These are phyloP conservation scores for Mungos mungo DNA, from an alignment of 2,113 vertebrate genomes.

Conservation along the genomic window DNA sequence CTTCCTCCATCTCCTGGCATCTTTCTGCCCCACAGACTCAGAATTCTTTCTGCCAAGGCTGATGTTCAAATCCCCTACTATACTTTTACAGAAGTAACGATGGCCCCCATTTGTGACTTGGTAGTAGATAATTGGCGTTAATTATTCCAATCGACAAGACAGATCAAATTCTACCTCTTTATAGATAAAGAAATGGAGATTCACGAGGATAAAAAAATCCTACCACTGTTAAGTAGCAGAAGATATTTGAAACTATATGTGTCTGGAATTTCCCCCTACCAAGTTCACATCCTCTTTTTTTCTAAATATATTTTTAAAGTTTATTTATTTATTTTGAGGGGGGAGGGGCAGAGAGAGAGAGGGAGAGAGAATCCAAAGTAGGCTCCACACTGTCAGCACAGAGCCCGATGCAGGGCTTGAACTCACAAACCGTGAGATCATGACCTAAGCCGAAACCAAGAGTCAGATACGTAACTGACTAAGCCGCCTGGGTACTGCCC, in stretches of 20 bases:
- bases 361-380: neutral
- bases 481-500: neutral
- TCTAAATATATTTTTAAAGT: neutral
- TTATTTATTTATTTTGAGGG: neutral
- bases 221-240: neutral
- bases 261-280: neutral
- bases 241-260: neutral
- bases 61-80: neutral
- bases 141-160: neutral
- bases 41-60: neutral
- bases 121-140: neutral
- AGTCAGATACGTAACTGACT: neutral
- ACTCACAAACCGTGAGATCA: neutral
- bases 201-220: neutral
- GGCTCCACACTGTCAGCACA: neutral
- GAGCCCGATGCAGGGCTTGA: neutral
- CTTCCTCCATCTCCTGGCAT: neutral
- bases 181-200: slow-evolving; percentile 33
- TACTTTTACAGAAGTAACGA: neutral
- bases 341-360: neutral
- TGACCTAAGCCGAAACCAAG: neutral
- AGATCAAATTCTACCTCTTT: neutral
- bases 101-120: neutral
- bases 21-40: neutral
- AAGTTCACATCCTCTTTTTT: neutral